Evolutionary conservation across 1,140 invertebrate genomes (phyloP), one percentile per base, ranked within the genome.

Genomic region (Caerostris darwini): DNA sequence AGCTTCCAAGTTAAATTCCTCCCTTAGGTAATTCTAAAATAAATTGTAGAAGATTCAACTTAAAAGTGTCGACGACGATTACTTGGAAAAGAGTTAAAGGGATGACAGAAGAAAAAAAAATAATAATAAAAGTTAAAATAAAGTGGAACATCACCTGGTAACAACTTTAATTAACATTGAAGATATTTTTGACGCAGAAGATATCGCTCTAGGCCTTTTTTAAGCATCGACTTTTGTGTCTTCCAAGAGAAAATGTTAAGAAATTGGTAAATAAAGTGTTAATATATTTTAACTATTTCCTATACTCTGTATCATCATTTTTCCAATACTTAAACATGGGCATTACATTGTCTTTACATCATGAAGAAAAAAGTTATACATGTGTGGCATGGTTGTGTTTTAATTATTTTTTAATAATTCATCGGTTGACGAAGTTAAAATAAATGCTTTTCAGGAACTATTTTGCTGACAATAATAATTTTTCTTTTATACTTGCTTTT

Each of bases 301-400:
- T 57, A n/a, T 7, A 17, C 56, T n/a, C 6, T 56, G 82, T 3
- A 7, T 58, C 57, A 58, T 58, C 82, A 56, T 83, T 83, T 83
- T 83, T 83, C 56, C 82, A 14, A 83, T 83, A 83, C 56, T 58
- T 83, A 17, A 57, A 83, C 82, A 83, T 14, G 82, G 14, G 54
- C 82, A 8, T 58, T 57, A 81, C 50, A 83, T 58, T 83, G 54
- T 83, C 82, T 83, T 83, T 58, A 83, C 82, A 83, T 58, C 82
- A 3, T 12, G n/a, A n/a, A 10, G 57, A 83, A 57, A 57, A 83
- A 58, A 17, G 82, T 7, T 8, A 3, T 58, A 58, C 82, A 50
- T 77, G 34, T 53, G 57, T 6, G 6, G 56, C 56, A 50, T 12
- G 56, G 7, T 8, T 83, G 57, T n/a, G 19, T 56, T 58, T 58